Percentiles rank a stretch among this genome's conserved stretches.
Conservation (phyloP, 1,140 invertebrate species). For the Cydia fagiglandana region DNA sequence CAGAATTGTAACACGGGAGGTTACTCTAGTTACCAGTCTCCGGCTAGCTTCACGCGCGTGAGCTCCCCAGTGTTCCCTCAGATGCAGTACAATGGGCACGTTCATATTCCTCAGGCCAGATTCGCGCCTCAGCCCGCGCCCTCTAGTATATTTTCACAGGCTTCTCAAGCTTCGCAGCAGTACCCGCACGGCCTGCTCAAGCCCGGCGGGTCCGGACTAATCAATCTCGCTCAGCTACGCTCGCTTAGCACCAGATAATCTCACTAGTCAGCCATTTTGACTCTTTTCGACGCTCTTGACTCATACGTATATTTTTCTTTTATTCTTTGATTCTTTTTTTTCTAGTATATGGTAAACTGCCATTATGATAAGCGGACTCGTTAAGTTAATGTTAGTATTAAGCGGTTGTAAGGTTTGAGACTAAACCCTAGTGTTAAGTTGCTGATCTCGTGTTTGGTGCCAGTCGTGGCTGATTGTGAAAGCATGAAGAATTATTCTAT, state of each 20-base stretch:
- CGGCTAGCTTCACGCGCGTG: constrained; percentile 54
- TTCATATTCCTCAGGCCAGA: constrained; percentile 69
- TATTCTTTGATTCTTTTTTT: constrained; percentile 60
- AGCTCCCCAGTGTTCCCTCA: constrained; percentile 66
- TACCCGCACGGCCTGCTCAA: neutral
- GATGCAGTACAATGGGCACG: constrained; percentile 71
- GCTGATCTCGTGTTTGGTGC: constrained; percentile 74
- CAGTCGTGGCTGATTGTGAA: constrained; percentile 69
- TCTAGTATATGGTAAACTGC: constrained; percentile 66
- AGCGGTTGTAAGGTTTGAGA: constrained; percentile 66
- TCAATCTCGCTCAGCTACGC: constrained; percentile 65
- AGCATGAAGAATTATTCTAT: constrained; percentile 78
- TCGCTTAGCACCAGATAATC: constrained; percentile 54
- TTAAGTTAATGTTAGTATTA: constrained; percentile 73
- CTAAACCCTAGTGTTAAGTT: constrained; percentile 68
- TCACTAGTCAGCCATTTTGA: constrained; percentile 51
- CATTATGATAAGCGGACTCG: constrained; percentile 68
- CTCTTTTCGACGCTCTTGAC: constrained; percentile 46
- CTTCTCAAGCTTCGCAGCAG: constrained; percentile 35
- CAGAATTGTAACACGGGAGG: constrained; percentile 49
- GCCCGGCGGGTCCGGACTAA: constrained; percentile 60
- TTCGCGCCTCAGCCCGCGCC: constrained; percentile 54
- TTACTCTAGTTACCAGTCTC: constrained; percentile 45
- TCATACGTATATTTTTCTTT: constrained; percentile 51
- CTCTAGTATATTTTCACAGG: constrained; percentile 47